Evolutionary conservation across 2,113 vertebrate genomes (phyloP).

Genomic region (Corydoras sp.): DNA sequence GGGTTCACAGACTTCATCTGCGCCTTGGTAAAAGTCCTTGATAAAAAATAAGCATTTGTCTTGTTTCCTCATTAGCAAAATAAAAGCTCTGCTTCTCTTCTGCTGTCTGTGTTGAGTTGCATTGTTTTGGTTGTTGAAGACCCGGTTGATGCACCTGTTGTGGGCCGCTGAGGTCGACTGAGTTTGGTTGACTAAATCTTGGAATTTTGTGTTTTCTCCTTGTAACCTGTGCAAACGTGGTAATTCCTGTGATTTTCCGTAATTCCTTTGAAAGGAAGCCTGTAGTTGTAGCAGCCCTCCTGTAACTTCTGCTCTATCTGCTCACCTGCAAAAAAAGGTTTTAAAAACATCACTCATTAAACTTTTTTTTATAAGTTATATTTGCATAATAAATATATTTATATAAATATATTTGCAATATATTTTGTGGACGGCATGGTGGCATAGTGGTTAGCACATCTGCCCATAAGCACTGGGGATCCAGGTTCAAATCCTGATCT

Average conservation of each 20-base stretch:
- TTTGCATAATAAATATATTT: too few species aligned
- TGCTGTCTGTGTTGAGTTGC: slow-evolving; percentile 44
- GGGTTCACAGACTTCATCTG: slow-evolving; percentile 70
- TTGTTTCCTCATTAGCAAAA: slow-evolving; percentile 83
- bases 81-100: slow-evolving; percentile 80
- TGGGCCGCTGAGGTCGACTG: slow-evolving; percentile 59
- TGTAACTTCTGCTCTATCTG: slow-evolving; percentile 43
- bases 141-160: slow-evolving; percentile 22
- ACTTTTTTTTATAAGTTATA: too few species aligned
- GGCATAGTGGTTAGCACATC: too few species aligned
- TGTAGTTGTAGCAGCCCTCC: slow-evolving; percentile 75
- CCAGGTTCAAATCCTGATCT: too few species aligned
- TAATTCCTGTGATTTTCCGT: slow-evolving; percentile 79
- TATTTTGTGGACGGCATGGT: too few species aligned
- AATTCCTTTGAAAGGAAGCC: slow-evolving; percentile 92
- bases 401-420: too few species aligned
- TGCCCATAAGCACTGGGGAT: too few species aligned
- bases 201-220: slow-evolving; percentile 42
- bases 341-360: too few species aligned
- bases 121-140: slow-evolving; percentile 39
- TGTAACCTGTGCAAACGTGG: slow-evolving; percentile 94
- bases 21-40: slow-evolving; percentile 70
- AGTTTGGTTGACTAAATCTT: slow-evolving; percentile 46
- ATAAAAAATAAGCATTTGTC: slow-evolving; percentile 75
- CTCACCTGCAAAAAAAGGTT: slow-evolving; percentile 37